Evolutionary conservation across 92 coral and sea anemone species (phyloP), one percentile per base, ranked within the genome.

Genomic region (Plumapathes pennacea): DNA sequence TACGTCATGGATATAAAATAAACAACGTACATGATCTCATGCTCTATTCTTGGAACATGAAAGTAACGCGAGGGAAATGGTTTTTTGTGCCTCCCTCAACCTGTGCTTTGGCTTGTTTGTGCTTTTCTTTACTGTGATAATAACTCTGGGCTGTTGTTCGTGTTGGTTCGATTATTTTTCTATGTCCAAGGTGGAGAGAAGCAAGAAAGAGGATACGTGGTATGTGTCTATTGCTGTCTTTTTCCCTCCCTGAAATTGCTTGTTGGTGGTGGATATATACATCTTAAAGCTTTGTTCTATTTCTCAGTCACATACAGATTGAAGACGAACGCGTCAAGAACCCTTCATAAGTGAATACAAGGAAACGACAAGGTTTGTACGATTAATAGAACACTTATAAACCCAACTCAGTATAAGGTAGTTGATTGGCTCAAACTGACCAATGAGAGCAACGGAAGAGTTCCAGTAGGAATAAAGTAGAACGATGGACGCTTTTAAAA

Each of bases 151-250:
- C 0, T 94, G 99, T 46, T 89, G 96, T 34, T 94, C 99, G 7
- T 94, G 99, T 62, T 94, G 99, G 99, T 94, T 94, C 56, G 99
- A 94, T 31, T 86, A 94, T 22, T 94, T 84, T 59, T 89, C 99
- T 5, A 77, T 87, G 90, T 69, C 96, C 0, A 85, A 74, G 6
- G 46, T 60, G 54, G 96, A 94, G 26, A 67, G 84, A 46, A 79
- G 78, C 46, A 81, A 82, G 24, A 96, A 94, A 21, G 83, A 88
- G 60, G 99, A 94, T 5, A 94, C 88, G 4, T 94, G 99, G 99
- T 94, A 82, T 80, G 77, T 37, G n/a, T 3, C 3, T 22, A 19
- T 43, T 22, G n/a, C n/a, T n/a, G n/a, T n/a, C n/a, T n/a, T n/a
- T n/a, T n/a, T n/a, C n/a, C n/a, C n/a, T n/a, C n/a, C n/a, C n/a